Base-by-base conservation (phyloP, 2,888 invertebrate species). In the Balanococcus diminutus region DNA sequence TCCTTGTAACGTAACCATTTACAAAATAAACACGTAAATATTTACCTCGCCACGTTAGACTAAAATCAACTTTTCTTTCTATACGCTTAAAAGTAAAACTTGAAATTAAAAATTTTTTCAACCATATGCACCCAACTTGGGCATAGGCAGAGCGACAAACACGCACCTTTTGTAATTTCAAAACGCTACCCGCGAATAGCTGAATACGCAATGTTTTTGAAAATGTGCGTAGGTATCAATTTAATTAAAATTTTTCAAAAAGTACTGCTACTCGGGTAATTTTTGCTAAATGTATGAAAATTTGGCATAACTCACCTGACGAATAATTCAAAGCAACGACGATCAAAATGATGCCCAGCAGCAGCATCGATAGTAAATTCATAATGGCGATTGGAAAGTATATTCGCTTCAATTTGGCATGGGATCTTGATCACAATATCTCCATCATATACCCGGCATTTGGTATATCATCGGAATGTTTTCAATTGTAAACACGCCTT, bases 241-340 rank as follows among this genome's bases (percentile, higher is more conserved):
- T 67, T 67, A 67, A 67, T 67, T 28, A 28, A 67, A 67, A 67
- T 28, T 67, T 67, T 67, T 67, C 2, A 2, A 28, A 28, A 67
- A 67, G 11, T 31, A 14, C 22, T 11, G 28, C n/a, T 46, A n/a
- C n/a, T n/a, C 25, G 1, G n/a, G 22, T 9, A 56, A 56, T 56
- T 56, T 11, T 2, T 9, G 36, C 36, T 3, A 36, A 8, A 8
- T 36, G 8, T 22, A 2, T n/a, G 46, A n/a, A 46, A 46, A 46
- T 46, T 46, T n/a, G 22, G 46, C 0, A n/a, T 56, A 14, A 36
- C 36, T 79, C 19, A 79, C 75, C 75, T 79, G 75, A 79, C 32
- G 75, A 79, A 79, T 79, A 79, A 36, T 79, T 79, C 36, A 79
- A 36, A 16, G 28, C 75, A 9, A 79, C 75, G 32, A 79, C 36